phyloP scores from a whole-genome alignment of 2,797 vertebrate genomes.

The Hydrolagus colliei region DNA sequence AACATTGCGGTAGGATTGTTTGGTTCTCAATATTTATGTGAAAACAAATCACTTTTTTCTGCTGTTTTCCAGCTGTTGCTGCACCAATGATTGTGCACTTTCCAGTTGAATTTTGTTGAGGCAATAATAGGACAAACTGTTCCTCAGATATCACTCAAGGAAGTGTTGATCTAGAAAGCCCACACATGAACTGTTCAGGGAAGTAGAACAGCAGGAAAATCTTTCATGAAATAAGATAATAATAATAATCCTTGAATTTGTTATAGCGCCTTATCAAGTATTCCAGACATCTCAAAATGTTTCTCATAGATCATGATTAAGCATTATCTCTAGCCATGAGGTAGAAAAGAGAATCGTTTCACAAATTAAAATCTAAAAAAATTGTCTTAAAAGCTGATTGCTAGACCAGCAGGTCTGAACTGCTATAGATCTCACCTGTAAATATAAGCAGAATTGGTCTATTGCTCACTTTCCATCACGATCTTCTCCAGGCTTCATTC shows the following conservation, averaged over 20 bases:
- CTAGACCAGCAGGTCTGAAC: too few relatives aligned
- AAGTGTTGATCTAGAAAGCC: neutral
- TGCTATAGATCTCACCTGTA: conserved; percentile 4
- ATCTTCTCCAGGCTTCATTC: conserved; percentile 71
- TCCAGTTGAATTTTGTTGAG: neutral
- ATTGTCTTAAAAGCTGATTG: too few relatives aligned
- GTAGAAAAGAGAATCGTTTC: too few relatives aligned
- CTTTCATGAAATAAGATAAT: too few relatives aligned
- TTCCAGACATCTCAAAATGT: too few relatives aligned
- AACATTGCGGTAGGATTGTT: conserved; percentile 17
- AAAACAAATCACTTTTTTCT: conserved; percentile 16
- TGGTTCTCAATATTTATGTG: conserved; percentile 18
- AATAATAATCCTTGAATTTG: too few relatives aligned
- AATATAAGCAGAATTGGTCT: neutral
- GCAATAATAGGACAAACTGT: conserved; percentile 20
- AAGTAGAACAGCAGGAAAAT: too few relatives aligned
- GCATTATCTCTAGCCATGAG: too few relatives aligned
- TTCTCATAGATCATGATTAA: too few relatives aligned
- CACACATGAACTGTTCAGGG: neutral
- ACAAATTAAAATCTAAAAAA: too few relatives aligned
- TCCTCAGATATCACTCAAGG: neutral
- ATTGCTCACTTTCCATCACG: conserved; percentile 42
- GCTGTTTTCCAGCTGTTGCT: conserved; percentile 20
- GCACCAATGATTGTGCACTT: neutral
- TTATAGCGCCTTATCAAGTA: too few relatives aligned